Evolutionary conservation across 1,140 invertebrate genomes (phyloP).

Genomic region (Caenorhabditis latens): DNA sequence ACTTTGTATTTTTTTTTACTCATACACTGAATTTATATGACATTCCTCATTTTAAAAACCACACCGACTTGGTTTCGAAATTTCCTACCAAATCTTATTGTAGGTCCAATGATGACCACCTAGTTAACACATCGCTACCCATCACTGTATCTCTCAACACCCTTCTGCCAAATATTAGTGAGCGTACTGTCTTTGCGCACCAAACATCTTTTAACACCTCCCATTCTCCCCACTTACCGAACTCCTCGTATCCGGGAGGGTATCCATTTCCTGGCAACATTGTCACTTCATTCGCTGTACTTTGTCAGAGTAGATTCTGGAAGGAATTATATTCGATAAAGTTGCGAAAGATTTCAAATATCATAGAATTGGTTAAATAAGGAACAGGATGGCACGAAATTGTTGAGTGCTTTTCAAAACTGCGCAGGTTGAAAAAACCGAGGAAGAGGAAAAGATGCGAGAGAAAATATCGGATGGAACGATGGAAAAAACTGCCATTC

Average conservation of each 20-base stretch:
- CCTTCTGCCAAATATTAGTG: too few species aligned
- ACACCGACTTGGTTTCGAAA: too few species aligned
- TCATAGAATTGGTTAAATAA: not conserved
- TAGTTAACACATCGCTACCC: too few species aligned
- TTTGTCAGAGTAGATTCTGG: not conserved
- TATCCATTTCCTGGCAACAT: constrained; percentile 59
- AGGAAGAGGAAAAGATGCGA: not conserved
- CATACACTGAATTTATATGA: too few species aligned
- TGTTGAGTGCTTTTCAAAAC: constrained; percentile 16
- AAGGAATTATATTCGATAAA: not conserved
- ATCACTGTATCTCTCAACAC: too few species aligned
- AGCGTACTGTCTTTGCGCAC: too few species aligned
- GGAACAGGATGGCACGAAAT: constrained; percentile 2
- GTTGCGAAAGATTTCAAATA: constrained; percentile 20
- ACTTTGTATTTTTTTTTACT: too few species aligned
- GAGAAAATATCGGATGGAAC: constrained; percentile 19
- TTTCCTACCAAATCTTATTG: too few species aligned
- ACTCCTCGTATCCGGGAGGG: constrained; percentile 59
- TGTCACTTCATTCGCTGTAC: constrained; percentile 11
- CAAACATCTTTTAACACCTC: too few species aligned
- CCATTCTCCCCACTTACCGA: constrained; percentile 33
- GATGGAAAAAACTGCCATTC: constrained; percentile 36
- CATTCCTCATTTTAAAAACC: too few species aligned
- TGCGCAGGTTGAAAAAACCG: not conserved
- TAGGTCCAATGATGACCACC: too few species aligned